Percentiles rank a stretch among this genome's conserved stretches.
phyloP scores from a whole-genome alignment of 1,140 invertebrate genomes.

The Orussus abietinus region DNA sequence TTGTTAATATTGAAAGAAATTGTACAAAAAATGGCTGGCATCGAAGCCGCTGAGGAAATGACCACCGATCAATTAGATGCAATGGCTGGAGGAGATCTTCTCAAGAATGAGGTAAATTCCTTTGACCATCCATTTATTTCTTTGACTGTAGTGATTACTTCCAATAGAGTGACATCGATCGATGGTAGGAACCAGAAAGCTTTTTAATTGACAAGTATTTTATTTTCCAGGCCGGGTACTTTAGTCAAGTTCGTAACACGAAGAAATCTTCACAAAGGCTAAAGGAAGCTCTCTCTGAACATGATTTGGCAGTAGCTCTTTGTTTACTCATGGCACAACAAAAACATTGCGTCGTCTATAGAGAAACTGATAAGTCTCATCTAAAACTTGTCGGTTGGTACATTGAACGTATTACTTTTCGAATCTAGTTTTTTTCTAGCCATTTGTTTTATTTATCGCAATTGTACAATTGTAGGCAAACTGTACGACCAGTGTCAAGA shows the following conservation, averaged over 20 bases:
- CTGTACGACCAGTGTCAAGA: conserved; percentile 92
- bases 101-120: conserved; percentile 90
- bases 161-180: too few species aligned
- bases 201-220: too few species aligned
- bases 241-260: conserved; percentile 93
- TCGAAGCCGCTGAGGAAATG: conserved; percentile 95
- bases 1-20: conserved; percentile 95
- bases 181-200: too few species aligned
- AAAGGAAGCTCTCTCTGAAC: conserved; percentile 90
- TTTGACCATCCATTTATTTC: too few species aligned
- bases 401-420: conserved; percentile 45
- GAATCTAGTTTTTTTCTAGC: neutral
- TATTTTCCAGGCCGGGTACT: conserved; percentile 79
- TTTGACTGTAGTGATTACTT: too few species aligned
- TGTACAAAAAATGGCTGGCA: conserved; percentile 98
- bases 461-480: conserved; percentile 44
- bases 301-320: conserved; percentile 88
- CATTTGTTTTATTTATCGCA: neutral
- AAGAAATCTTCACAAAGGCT: conserved; percentile 93
- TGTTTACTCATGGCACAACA: conserved; percentile 97
- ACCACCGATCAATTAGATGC: conserved; percentile 94
- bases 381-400: conserved; percentile 79
- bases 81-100: conserved; percentile 91
- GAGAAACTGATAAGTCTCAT: conserved; percentile 82
- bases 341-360: conserved; percentile 87